These are phyloP conservation scores for Leptopilina drosophilae DNA, from an alignment of 2,888 invertebrate genomes.

Conservation along the genomic window DNA sequence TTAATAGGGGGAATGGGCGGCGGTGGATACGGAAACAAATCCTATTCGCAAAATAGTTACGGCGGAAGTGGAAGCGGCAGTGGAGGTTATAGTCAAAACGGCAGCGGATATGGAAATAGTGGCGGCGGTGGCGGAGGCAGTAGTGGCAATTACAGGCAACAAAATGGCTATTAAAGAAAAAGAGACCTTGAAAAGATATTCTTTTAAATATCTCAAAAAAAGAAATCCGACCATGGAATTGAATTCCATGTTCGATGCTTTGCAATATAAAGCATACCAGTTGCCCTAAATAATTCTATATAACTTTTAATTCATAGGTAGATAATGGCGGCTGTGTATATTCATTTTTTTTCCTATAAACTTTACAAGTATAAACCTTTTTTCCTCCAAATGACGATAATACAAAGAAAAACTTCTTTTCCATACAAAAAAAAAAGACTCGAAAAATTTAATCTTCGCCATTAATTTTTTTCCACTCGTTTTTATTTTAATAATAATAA, in stretches of 20 bases:
- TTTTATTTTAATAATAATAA: too few species aligned
- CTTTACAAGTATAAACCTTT: not conserved
- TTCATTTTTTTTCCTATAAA: slow-evolving; percentile 8
- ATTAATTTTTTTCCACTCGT: too few species aligned
- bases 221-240: not conserved
- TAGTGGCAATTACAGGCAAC: slow-evolving; percentile 57
- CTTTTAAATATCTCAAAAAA: not conserved
- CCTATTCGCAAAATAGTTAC: slow-evolving; percentile 65
- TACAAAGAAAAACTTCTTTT: not conserved
- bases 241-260: slow-evolving; percentile 10
- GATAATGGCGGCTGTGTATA: slow-evolving; percentile 23
- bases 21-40: slow-evolving; percentile 65
- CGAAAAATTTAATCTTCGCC: too few species aligned
- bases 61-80: slow-evolving; percentile 50
- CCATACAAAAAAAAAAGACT: too few species aligned
- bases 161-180: slow-evolving; percentile 70
- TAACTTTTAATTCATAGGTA: not conserved
- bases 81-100: slow-evolving; percentile 67
- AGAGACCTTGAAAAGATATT: not conserved
- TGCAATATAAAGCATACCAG: slow-evolving; percentile 20
- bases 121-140: slow-evolving; percentile 53
- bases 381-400: not conserved
- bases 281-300: slow-evolving; percentile 12
- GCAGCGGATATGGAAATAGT: slow-evolving; percentile 65
- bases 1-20: slow-evolving; percentile 52